These are phyloP conservation scores for Lacerta agilis DNA, from an alignment of 2,797 vertebrate genomes.

Conservation along the genomic window DNA sequence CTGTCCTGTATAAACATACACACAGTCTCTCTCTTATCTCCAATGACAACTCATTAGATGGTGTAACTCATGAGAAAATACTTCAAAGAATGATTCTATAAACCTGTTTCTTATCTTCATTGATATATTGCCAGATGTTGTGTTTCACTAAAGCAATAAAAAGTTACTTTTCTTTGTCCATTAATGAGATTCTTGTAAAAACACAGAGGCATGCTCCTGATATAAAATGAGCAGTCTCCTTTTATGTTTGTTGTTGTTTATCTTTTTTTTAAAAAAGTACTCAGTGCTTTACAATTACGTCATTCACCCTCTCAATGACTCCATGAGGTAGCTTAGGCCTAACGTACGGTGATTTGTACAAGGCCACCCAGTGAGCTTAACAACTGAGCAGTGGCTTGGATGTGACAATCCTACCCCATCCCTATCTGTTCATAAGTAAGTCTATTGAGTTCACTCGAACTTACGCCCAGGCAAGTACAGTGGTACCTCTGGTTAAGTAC, in stretches of 20 bases:
- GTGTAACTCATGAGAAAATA: background rate
- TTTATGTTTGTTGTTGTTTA: slow-evolving; percentile 5
- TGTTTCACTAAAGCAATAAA: background rate
- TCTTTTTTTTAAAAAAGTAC: background rate
- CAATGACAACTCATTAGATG: background rate
- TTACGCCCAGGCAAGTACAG: too few relatives aligned
- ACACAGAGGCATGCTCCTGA: background rate
- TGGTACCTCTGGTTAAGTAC: too few relatives aligned
- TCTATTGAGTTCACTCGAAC: too few relatives aligned
- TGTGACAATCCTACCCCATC: background rate
- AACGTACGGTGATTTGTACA: background rate
- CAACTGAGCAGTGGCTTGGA: background rate
- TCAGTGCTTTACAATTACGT: background rate
- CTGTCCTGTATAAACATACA: too few relatives aligned
- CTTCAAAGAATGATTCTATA: background rate
- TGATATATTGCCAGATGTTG: background rate
- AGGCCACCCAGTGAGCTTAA: background rate
- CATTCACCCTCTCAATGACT: background rate
- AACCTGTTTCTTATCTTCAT: background rate
- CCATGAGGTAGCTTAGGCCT: background rate
- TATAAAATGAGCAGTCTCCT: background rate
- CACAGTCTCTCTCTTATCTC: background rate
- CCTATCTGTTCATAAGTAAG: background rate
- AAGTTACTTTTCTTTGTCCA: background rate
- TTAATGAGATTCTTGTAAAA: slow-evolving; percentile 4